These are phyloP conservation scores for Melitaea cinxia DNA, from an alignment of 1,140 invertebrate species.

Conservation along the genomic window DNA sequence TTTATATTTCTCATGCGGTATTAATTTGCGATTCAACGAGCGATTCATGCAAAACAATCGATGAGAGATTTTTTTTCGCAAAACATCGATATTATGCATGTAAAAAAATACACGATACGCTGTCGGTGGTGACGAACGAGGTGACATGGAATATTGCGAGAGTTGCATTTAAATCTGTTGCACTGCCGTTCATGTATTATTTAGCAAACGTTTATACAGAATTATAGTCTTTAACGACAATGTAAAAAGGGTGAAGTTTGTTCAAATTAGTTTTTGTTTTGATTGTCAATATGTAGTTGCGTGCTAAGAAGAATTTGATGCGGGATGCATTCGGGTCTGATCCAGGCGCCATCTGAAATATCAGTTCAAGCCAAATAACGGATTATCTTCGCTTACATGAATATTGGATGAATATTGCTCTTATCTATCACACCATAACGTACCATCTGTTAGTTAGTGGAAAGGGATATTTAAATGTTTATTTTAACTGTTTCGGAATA, in stretches of 20 bases:
- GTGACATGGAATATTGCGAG: constrained; percentile 50
- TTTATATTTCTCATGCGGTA: constrained; percentile 32
- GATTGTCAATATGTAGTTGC: neutral
- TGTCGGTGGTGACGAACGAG: constrained; percentile 59
- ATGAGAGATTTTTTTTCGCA: constrained; percentile 38
- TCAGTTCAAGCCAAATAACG: constrained; percentile 25
- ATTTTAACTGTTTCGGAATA: neutral
- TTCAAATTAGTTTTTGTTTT: constrained; percentile 1
- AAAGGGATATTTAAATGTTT: neutral
- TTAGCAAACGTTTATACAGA: constrained; percentile 6
- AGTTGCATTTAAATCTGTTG: constrained; percentile 41
- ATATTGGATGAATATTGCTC: constrained; percentile 26
- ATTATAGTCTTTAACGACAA: constrained; percentile 12
- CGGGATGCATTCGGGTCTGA: constrained; percentile 29
- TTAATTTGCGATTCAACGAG: constrained; percentile 37
- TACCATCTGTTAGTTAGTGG: constrained; percentile 5
- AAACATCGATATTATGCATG: constrained; percentile 35
- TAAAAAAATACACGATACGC: constrained; percentile 48
- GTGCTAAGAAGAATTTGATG: constrained; percentile 33
- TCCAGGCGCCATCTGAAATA: constrained; percentile 26
- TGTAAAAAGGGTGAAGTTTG: neutral
- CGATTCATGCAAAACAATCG: constrained; percentile 46
- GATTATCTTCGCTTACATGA: constrained; percentile 24
- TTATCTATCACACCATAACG: constrained; percentile 2
- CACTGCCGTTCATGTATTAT: constrained; percentile 7